Conservation (phyloP, 2,888 invertebrate species). For the Morinoia aosen region DNA sequence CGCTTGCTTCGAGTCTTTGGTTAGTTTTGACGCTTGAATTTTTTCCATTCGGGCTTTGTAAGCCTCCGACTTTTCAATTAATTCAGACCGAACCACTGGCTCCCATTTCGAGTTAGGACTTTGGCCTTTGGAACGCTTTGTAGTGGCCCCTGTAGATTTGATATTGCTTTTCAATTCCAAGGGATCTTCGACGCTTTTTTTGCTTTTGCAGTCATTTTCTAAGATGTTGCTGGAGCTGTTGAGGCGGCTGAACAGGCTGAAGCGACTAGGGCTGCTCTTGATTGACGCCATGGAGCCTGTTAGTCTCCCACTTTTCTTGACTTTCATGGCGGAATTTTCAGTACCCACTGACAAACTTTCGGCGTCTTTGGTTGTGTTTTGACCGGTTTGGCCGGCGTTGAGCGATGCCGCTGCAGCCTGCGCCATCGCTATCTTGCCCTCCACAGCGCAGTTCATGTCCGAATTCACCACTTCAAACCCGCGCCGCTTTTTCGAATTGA, state of each 20-base stretch:
- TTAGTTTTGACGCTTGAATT: constrained; percentile 53
- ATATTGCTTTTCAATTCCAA: neutral
- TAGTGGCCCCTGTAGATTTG: neutral
- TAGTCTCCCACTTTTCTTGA: constrained; percentile 1
- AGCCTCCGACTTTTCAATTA: constrained; percentile 26
- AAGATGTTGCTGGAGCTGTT: constrained; percentile 34
- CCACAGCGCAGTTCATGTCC: constrained; percentile 8
- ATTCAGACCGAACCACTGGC: neutral
- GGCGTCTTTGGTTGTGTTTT: neutral
- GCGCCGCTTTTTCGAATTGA: neutral
- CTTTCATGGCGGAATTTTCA: neutral
- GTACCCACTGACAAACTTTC: neutral
- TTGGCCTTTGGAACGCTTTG: neutral
- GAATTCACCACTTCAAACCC: neutral
- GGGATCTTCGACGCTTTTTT: neutral
- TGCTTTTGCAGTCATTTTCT: neutral
- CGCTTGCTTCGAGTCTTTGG: constrained; percentile 35
- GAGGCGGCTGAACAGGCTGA: constrained; percentile 47
- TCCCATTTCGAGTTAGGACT: neutral
- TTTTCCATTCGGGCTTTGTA: constrained; percentile 42
- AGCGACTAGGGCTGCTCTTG: constrained; percentile 35
- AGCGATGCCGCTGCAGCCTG: neutral
- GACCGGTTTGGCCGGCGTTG: constrained; percentile 24
- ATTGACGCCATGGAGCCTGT: constrained; percentile 17
- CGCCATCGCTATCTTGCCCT: constrained; percentile 14